Base-by-base conservation (phyloP, 2,888 invertebrate genomes). In the Cosmia pyralina region DNA sequence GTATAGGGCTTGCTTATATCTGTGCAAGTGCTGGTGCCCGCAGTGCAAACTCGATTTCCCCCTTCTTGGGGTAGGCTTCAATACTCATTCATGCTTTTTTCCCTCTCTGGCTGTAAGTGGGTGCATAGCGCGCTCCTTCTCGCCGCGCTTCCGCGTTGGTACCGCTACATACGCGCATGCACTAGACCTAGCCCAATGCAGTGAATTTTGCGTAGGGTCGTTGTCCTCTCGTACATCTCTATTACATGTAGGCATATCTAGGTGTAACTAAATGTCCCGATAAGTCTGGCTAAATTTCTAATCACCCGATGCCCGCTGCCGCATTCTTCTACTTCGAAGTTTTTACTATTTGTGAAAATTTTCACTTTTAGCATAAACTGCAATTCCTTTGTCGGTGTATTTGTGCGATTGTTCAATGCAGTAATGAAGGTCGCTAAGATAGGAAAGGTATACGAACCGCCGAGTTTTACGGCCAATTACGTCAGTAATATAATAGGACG, bases 121-220 rank as follows among this genome's bases (percentile, higher is more conserved):
- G 86, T 82, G 90, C 90, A 92, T 94, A 93, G 90, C 85, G 90
- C 92, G 92, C 87, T 95, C 95, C 93, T 90, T 85, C 91, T 95
- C 93, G 82, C 83, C 82, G 78, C 85, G 91, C 92, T 95, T 95
- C 96, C 94, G 94, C 92, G 94, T 95, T 94, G 92, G 90, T 90
- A 91, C 91, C 89, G 89, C 92, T 92, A 93, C 92, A 95, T 93
- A 95, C 94, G 94, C 94, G 94, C 94, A 94, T 94, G 93, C 92
- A 94, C 94, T 96, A 95, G 94, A 95, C 96, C 96, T 96, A 96
- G 95, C 95, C 94, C 96, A 96, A 96, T 96, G 96, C 96, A 96
- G 96, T 91, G 95, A 96, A 96, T 96, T 96, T 96, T 96, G 96
- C 96, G 96, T 96, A 95, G 94, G 96, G 94, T 96, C 96, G 92